These are phyloP conservation scores for Sebastes trivittatus DNA, from an alignment of 2,797 vertebrate species.

Conservation along the genomic window DNA sequence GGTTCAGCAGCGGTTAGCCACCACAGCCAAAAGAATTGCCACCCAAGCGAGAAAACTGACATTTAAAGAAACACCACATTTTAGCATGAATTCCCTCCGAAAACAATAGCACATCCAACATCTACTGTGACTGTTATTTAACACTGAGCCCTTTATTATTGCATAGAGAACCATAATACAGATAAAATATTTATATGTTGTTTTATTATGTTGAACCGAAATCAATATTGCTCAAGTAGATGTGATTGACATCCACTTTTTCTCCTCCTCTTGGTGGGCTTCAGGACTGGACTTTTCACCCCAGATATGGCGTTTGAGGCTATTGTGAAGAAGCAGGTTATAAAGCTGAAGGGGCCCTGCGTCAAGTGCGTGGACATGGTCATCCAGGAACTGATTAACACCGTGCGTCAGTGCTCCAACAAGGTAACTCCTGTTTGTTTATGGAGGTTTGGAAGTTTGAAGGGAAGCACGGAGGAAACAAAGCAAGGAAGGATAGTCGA, in stretches of 20 bases:
- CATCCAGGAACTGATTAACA: slow-evolving; percentile 96
- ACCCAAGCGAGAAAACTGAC: slow-evolving; percentile 35
- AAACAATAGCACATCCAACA: slow-evolving; percentile 7
- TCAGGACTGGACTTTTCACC: slow-evolving; percentile 90
- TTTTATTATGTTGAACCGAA: neutral
- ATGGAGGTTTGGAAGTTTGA: neutral
- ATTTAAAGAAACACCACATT: slow-evolving; percentile 35
- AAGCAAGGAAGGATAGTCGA: neutral
- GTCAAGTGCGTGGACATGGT: slow-evolving; percentile 97
- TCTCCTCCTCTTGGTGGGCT: slow-evolving; percentile 2
- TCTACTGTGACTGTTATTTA: neutral
- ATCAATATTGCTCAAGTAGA: neutral
- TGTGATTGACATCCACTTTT: neutral
- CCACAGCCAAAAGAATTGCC: slow-evolving; percentile 29
- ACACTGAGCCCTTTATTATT: neutral
- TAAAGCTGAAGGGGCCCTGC: slow-evolving; percentile 94
- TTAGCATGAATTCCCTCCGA: slow-evolving; percentile 8
- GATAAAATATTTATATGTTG: neutral
- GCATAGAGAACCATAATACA: neutral
- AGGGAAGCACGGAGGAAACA: neutral
- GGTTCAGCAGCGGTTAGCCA: slow-evolving; percentile 40
- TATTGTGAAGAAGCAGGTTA: slow-evolving; percentile 96
- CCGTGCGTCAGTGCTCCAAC: slow-evolving; percentile 93
- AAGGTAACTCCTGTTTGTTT: slow-evolving; percentile 81
- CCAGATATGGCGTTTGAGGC: slow-evolving; percentile 98